phyloP scores from a whole-genome alignment of 2,113 vertebrate genomes.

The Corythoichthys haematopterus region DNA sequence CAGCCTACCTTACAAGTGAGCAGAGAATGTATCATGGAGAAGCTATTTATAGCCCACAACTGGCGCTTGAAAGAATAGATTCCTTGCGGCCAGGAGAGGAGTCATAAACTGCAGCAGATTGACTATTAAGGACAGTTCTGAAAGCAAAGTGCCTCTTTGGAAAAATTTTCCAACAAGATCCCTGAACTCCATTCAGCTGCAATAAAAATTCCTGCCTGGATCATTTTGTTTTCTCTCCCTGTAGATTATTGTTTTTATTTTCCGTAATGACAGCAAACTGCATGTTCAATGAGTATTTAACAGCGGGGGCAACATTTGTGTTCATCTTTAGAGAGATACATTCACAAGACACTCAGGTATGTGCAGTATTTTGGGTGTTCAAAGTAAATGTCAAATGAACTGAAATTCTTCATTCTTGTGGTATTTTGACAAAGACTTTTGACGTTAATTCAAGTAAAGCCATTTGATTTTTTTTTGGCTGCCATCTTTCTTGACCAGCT shows the following conservation, averaged over 20 bases:
- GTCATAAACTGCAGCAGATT: conserved; percentile 24
- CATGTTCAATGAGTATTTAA: background rate
- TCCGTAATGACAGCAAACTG: background rate
- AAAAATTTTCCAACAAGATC: conserved; percentile 55
- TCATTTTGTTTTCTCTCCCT: conserved; percentile 1
- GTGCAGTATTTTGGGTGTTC: background rate
- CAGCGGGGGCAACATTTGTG: background rate
- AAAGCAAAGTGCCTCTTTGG: conserved; percentile 20
- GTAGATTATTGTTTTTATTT: conserved; percentile 14
- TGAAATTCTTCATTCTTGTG: too few species aligned
- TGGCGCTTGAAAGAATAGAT: conserved; percentile 34
- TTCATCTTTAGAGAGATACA: background rate
- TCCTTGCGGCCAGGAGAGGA: conserved; percentile 28
- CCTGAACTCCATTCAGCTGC: conserved; percentile 21
- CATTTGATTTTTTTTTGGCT: background rate
- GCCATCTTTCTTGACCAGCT: background rate
- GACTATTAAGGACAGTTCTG: conserved; percentile 33
- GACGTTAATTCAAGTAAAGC: background rate
- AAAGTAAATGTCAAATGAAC: too few species aligned
- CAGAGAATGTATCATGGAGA: conserved; percentile 12
- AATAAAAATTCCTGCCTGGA: conserved; percentile 42
- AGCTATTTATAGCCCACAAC: conserved; percentile 35
- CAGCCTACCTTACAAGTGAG: background rate
- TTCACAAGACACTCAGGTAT: background rate
- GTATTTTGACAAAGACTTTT: too few species aligned